phyloP scores from a whole-genome alignment of 2,888 invertebrate genomes.

The Labia minor region DNA sequence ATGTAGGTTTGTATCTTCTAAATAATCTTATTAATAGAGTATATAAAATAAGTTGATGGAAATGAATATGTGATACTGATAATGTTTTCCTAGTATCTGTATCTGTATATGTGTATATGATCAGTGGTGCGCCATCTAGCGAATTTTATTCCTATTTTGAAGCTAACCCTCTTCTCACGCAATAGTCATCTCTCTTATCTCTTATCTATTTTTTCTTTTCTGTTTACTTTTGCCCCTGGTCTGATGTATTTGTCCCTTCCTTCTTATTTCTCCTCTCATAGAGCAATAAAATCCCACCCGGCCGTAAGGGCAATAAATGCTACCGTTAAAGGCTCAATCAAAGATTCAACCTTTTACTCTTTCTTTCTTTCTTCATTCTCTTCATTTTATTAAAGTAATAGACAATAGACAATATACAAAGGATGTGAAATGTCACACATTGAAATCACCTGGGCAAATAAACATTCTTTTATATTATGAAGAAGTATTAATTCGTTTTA shows the following conservation, averaged over 20 bases:
- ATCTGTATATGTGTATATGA: background rate
- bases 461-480: background rate
- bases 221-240: background rate
- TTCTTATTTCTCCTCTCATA: background rate
- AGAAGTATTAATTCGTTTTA: background rate
- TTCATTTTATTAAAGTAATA: no score
- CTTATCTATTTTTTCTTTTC: background rate
- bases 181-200: background rate
- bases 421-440: constrained; percentile 4
- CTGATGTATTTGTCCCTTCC: background rate
- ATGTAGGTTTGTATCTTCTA: no score
- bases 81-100: background rate
- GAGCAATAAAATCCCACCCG: constrained; percentile 1
- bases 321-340: background rate
- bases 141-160: background rate
- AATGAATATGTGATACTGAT: no score
- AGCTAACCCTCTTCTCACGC: background rate
- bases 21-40: no score
- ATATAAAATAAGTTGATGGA: no score
- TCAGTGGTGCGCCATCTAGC: background rate
- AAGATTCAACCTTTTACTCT: background rate
- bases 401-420: background rate
- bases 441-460: background rate
- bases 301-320: background rate
- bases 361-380: background rate